Evolutionary conservation across 1,140 invertebrate species (phyloP), one percentile per base, ranked within the genome.

Genomic region (Lordiphosa collinella): DNA sequence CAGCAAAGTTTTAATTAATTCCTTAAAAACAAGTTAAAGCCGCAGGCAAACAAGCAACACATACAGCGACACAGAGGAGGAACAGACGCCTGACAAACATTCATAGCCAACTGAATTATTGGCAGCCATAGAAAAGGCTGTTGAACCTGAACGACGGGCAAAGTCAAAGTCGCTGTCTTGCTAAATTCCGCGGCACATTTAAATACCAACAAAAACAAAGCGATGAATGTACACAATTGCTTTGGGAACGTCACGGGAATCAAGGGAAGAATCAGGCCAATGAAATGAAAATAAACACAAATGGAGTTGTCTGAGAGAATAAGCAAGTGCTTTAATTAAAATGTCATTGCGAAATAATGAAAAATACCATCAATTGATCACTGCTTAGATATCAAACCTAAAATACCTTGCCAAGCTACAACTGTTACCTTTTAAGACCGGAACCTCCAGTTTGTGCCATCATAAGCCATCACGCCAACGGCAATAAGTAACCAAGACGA

Each of bases 141-240:
- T 72, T 76, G 71, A 76, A 72, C 78, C 61, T 54, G 54, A 54
- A 34, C 62, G 32, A 48, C 55, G 40, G 35, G 25, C 22, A 54
- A 53, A 62, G 60, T 80, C 70, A 69, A 70, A 69, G 59, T 74
- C 70, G 75, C 71, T 82, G 78, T 84, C 78, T 78, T 82, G 78
- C 72, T 82, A 82, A 82, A 82, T 82, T 75, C 75, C 75, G 73
- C 63, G 68, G 59, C 67, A 84, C 78, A 78, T 84, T 69, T 78
- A 78, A 78, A 68, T 58, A 82, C 54, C 54, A 76, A 66, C 34
- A 51, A 49, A 49, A 60, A 69, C 61, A 57, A 59, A 63, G 51
- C 57, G 63, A 62, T 44, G 44, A 56, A 55, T 57, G 75, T 71
- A 80, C 63, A 80, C 60, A 71, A 70, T 48, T 43, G 25, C 32